These are phyloP conservation scores for Myiagra hebetior DNA, from an alignment of 2,113 vertebrate genomes.

Conservation along the genomic window DNA sequence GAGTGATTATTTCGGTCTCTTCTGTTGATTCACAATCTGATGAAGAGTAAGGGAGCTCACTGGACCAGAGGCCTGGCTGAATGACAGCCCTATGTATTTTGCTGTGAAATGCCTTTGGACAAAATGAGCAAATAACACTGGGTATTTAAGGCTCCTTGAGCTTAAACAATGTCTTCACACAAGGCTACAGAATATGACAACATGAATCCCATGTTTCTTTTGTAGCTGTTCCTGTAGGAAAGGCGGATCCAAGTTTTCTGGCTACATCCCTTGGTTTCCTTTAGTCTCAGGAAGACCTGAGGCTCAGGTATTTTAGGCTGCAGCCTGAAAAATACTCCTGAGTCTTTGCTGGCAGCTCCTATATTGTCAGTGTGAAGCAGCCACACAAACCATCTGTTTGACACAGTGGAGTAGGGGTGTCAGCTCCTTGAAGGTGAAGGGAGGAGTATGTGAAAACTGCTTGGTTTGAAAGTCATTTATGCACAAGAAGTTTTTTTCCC, in stretches of 20 bases:
- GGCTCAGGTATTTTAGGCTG: not conserved
- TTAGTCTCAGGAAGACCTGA: not conserved
- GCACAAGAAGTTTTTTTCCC: not conserved
- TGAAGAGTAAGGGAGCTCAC: not conserved
- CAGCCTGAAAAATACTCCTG: not conserved
- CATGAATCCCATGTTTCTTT: not conserved
- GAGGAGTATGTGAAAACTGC: not conserved
- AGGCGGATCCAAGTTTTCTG: not conserved
- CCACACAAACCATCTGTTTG: not conserved
- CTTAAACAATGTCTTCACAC: not conserved
- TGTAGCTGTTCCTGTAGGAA: not conserved
- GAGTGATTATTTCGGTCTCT: not conserved
- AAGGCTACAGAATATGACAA: not conserved
- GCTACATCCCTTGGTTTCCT: not conserved
- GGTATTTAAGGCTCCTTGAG: not conserved
- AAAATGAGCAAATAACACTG: not conserved
- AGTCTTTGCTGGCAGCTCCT: not conserved
- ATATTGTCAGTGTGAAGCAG: not conserved
- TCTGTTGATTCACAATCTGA: not conserved
- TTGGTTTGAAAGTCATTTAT: not conserved
- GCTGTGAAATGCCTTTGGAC: not conserved
- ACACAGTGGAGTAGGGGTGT: not conserved
- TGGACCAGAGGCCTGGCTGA: not conserved
- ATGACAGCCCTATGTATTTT: not conserved
- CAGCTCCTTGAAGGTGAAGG: not conserved